Evolutionary conservation across 2,797 vertebrate genomes (phyloP).

Genomic region (Sylvilagus floridanus): DNA sequence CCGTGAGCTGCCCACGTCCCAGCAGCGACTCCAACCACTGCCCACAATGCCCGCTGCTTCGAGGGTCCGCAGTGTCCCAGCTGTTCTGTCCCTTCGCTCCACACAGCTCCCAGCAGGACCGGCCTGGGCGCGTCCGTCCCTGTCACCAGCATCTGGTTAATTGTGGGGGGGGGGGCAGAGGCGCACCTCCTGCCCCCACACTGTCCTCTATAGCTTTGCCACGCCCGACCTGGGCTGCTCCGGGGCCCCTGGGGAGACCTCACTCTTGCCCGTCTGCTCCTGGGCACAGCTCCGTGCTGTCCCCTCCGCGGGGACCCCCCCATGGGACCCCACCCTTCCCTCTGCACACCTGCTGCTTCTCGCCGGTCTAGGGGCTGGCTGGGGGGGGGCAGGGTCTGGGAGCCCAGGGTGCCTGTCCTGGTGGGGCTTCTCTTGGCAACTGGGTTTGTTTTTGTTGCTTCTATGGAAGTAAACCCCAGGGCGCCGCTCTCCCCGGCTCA

Average conservation of each 20-base stretch:
- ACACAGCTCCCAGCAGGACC: background rate
- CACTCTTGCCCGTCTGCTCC: no score
- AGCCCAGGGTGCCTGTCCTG: rapidly evolving
- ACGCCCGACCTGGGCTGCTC: background rate
- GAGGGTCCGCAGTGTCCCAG: rapidly evolving
- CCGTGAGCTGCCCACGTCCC: no score
- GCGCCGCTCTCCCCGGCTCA: background rate
- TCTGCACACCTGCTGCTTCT: rapidly evolving
- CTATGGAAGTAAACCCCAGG: background rate
- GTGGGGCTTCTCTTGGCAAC: background rate
- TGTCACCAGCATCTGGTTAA: background rate
- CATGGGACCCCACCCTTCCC: rapidly evolving
- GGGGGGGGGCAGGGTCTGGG: rapidly evolving
- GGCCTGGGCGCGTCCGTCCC: background rate
- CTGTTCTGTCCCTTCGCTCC: background rate
- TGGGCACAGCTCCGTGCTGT: background rate
- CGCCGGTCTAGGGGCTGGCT: no score
- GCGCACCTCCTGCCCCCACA: background rate
- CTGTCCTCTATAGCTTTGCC: no score
- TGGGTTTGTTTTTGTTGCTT: background rate
- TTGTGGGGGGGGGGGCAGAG: background rate
- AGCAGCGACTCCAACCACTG: no score
- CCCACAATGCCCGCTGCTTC: no score
- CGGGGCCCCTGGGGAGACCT: rapidly evolving
- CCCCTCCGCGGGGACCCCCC: rapidly evolving